Evolutionary conservation across 1,140 invertebrate genomes (phyloP), one percentile per base, ranked within the genome.

Genomic region (Oreohelix idahoensis): DNA sequence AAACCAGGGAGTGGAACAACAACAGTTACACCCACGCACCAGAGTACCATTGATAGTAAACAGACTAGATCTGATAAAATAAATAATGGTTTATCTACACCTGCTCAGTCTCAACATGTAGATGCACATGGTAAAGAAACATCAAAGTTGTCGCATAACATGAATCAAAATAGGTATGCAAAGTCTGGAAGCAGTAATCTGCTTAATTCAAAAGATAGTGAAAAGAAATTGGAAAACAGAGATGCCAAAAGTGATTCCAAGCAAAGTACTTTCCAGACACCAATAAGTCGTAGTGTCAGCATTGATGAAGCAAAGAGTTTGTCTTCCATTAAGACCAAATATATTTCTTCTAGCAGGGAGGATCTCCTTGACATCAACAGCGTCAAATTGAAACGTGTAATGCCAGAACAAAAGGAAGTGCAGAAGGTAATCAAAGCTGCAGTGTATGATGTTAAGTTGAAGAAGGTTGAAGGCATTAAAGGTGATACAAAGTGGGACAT

Each of bases 391-490:
- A 77, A 53, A 23, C 45, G 32, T 36, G 77, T 79, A 4, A 69
- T 66, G 35, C 77, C 77, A 13, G 58, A 63, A 10, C 35, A 17
- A 49, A 79, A 53, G 26, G 42, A 79, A 20, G 23, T 53, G 1
- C 20, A 66, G 15, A 79, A 79, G 39, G 53, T 11, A 69, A 4
- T 20, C 53, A 35, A 29, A 36, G 32, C 58, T 23, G n/a, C 23
- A 17, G 35, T 36, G 17, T 79, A 58, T 79, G 77, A 79, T 69
- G 58, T 79, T 1, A 35, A 79, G 35, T 45, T 79, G 20, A 79
- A 79, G 17, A 79, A 79, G 32, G 77, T 83, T 58, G 81, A 83
- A 45, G 69, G 29, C 38, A 73, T 45, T 42, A 49, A 42, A 39
- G 71, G 71, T 74, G 71, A 74, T 32, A 74, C 38, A 39, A 49